Percentiles rank a stretch among this genome's conserved stretches.
Evolutionary conservation across 1,140 invertebrate species (phyloP).

Genomic region (Orius insidiosus): DNA sequence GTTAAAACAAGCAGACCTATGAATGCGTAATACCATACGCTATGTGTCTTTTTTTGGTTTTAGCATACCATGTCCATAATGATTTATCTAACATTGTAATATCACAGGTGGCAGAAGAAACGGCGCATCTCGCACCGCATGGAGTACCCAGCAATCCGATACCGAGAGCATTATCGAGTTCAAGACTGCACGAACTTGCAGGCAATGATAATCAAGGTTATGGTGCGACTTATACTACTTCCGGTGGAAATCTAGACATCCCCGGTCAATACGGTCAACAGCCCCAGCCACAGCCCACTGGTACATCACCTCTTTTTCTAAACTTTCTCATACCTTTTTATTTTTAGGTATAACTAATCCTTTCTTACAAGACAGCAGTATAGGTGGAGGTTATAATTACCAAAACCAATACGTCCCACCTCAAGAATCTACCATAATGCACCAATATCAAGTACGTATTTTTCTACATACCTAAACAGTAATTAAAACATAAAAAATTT

Average conservation of each 20-base stretch:
- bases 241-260: conserved; percentile 43
- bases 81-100: no score
- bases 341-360: conserved; percentile 19
- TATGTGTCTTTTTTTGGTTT: no score
- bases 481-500: neutral
- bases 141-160: conserved; percentile 90
- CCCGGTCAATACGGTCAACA: conserved; percentile 29
- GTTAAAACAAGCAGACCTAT: no score
- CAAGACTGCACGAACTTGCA: conserved; percentile 52
- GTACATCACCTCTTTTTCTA: neutral
- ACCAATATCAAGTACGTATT: conserved; percentile 8
- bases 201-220: conserved; percentile 40
- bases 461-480: no score
- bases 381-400: conserved; percentile 19
- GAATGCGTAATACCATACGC: no score
- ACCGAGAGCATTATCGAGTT: conserved; percentile 72
- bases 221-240: conserved; percentile 48
- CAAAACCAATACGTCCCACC: conserved; percentile 10
- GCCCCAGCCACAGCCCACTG: neutral
- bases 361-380: conserved; percentile 20
- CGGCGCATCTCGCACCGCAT: conserved; percentile 77
- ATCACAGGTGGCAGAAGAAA: conserved; percentile 56
- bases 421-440: conserved; percentile 14
- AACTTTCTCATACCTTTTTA: neutral
- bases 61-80: no score